These are phyloP conservation scores for Scaptomyza pallida DNA, from an alignment of 1,140 invertebrate species.

Conservation along the genomic window DNA sequence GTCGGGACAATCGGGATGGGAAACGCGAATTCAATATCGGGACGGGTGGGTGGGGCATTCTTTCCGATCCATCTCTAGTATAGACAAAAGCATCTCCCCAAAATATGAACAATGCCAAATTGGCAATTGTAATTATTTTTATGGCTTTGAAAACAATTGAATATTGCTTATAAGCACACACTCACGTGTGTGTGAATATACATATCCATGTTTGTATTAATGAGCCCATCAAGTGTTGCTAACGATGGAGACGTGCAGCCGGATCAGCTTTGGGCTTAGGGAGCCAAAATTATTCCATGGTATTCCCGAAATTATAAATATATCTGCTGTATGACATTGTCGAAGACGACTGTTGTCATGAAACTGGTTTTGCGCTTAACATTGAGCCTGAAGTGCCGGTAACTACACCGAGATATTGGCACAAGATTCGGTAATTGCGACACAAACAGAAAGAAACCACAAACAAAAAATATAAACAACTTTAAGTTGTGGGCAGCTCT, in stretches of 20 bases:
- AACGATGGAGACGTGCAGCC: constrained; percentile 22
- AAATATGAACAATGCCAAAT: constrained; percentile 2
- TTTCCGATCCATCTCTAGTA: no score
- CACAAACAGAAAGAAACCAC: constrained; percentile 21
- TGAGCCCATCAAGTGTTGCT: constrained; percentile 17
- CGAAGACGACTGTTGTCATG: constrained; percentile 5
- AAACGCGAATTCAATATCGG: no score
- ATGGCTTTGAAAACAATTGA: constrained; percentile 34
- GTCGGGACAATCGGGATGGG: no score
- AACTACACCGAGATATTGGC: constrained; percentile 35
- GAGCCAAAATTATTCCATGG: constrained; percentile 40
- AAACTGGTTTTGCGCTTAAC: constrained; percentile 65
- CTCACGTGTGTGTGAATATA: constrained; percentile 1
- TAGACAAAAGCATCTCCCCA: constrained; percentile 6
- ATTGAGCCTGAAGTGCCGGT: constrained; percentile 55
- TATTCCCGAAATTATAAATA: constrained; percentile 53
- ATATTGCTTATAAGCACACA: not conserved
- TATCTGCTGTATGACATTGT: constrained; percentile 18
- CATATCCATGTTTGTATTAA: constrained; percentile 19
- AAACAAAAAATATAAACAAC: constrained; percentile 38
- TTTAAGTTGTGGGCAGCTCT: constrained; percentile 45
- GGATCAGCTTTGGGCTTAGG: constrained; percentile 5
- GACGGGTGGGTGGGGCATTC: no score
- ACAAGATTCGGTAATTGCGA: constrained; percentile 36
- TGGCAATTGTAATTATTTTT: constrained; percentile 25